Evolutionary conservation across 2,888 invertebrate species (phyloP), one percentile per base, ranked within the genome.

Genomic region (Eugnorisma glareosa): DNA sequence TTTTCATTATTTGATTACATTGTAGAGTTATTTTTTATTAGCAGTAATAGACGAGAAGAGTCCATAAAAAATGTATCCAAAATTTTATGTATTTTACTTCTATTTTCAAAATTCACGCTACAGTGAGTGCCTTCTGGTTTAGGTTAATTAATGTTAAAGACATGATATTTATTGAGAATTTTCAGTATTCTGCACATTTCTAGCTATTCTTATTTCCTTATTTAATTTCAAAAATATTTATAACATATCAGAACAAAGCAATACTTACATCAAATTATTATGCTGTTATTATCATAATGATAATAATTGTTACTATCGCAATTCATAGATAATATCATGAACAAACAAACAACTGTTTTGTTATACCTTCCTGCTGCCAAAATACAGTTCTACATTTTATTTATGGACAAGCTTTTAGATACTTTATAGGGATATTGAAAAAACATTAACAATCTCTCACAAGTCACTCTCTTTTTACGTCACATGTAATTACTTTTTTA

Each of bases 51-150:
- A 15, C 8, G 31, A 61, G 6, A 31, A 48, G 21, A n/a, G 57
- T 31, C 21, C 1, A 21, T 13, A 18, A 45, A 43, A 67, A 68
- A 8, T 7, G n/a, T 24, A 54, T n/a, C 2, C 5, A 0, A 57
- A 63, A 77, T 66, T 28, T 24, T 13, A 40, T 18, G 48, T 45
- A 69, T 1, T 31, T 61, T 40, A 48, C 1, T 61, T 57, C 4
- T 28, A 68, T 75, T 10, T 45, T 77, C 37, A 66, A 73, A 71
- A 54, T 78, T 75, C 81, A 70, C 67, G 35, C 51, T 57, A 57
- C 37, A 64, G 71, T 78, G 73, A 80, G 83, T 87, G 88, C 83
- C 88, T 88, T 83, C 79, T 75, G 67, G 77, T 45, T 83, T 83
- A 84, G 85, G 54, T 88, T 86, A 84, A 83, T 75, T 75, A 51